These are phyloP conservation scores for Carcharodon carcharias DNA, from an alignment of 2,797 vertebrate species.

Conservation along the genomic window DNA sequence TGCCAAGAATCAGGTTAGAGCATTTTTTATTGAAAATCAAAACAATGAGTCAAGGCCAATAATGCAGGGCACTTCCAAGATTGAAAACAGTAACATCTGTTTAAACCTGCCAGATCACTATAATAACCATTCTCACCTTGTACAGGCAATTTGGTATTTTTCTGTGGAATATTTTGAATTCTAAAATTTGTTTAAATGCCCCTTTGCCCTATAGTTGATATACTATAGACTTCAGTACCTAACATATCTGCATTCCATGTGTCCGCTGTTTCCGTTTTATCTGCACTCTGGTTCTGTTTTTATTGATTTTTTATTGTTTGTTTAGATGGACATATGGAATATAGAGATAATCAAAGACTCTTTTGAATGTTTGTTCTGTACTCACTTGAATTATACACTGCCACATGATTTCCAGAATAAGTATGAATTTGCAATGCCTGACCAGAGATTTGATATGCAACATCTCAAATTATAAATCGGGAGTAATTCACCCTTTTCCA, in stretches of 20 bases:
- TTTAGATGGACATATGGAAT: neutral
- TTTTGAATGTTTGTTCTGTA: neutral
- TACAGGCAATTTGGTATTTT: neutral
- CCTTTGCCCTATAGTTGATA: neutral
- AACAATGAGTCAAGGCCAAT: neutral
- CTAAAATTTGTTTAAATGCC: neutral
- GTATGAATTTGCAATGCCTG: neutral
- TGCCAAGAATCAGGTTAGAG: neutral
- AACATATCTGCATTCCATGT: neutral
- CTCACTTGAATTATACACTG: neutral
- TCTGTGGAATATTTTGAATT: neutral
- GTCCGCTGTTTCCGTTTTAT: neutral
- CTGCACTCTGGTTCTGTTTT: neutral
- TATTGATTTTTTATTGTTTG: slow-evolving; percentile 7
- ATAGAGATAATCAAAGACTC: neutral
- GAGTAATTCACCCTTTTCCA: neutral
- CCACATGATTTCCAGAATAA: neutral
- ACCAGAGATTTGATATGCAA: neutral
- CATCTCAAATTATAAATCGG: neutral
- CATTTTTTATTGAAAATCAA: neutral
- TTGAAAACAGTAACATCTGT: neutral
- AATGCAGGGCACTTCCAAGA: neutral
- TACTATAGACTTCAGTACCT: neutral
- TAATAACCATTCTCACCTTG: neutral
- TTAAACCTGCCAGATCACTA: neutral